A percentile compares a stretch with the other conserved stretches of the same genome.
phyloP scores from a whole-genome alignment of 2,797 vertebrate species.

The Gadopsis bispinosus region DNA sequence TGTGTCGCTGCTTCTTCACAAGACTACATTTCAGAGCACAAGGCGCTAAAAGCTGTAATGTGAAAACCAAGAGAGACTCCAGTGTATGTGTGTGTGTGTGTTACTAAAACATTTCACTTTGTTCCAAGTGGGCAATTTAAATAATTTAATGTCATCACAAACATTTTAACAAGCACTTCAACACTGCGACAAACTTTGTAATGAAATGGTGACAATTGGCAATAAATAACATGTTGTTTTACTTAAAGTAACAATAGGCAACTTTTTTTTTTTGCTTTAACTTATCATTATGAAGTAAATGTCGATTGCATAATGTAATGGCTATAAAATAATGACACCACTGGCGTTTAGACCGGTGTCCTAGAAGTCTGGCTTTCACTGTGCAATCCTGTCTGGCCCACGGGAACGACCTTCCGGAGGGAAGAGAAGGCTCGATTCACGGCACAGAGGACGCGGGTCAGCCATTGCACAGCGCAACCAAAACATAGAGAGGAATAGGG shows the following conservation, averaged over 20 bases:
- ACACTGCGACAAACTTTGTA: constrained; percentile 70
- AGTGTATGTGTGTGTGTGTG: constrained; percentile 5
- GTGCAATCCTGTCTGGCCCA: no score
- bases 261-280: no score
- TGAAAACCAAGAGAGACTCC: background rate
- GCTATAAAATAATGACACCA: no score
- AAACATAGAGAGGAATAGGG: no score
- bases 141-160: constrained; percentile 80
- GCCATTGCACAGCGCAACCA: no score
- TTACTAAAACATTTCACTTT: constrained; percentile 9
- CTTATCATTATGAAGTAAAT: no score
- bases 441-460: no score
- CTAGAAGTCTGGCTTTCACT: no score
- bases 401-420: no score
- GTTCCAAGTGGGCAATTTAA: constrained; percentile 52
- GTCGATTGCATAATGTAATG: no score
- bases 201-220: constrained; percentile 69
- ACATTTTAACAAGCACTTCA: constrained; percentile 69
- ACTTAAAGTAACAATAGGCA: background rate
- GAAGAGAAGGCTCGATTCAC: no score
- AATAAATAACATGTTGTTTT: constrained; percentile 81
- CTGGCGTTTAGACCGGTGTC: no score
- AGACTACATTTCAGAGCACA: background rate
- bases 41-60: background rate
- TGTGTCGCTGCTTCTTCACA: background rate